A percentile compares a stretch with the other conserved stretches of the same genome.
Conservation (phyloP, 2,888 invertebrate species). For the Pristionchus exspectatus region DNA sequence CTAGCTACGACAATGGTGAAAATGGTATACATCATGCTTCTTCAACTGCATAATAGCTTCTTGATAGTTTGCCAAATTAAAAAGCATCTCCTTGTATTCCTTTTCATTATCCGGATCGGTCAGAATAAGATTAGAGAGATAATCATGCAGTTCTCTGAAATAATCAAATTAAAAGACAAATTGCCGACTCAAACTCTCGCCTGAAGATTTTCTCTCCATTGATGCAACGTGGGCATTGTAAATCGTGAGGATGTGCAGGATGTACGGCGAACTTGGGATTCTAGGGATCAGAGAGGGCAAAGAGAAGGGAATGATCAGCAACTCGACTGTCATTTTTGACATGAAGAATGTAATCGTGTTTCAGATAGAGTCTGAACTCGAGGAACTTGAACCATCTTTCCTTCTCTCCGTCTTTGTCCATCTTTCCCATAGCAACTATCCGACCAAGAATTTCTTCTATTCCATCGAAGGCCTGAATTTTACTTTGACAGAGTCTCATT, state of each 20-base stretch:
- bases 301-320: background rate
- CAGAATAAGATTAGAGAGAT: no score
- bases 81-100: no score
- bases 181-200: background rate
- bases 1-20: no score
- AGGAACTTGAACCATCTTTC: background rate
- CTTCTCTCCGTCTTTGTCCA: background rate
- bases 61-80: no score
- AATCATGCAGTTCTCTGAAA: no score
- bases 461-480: background rate
- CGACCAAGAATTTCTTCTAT: background rate
- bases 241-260: background rate
- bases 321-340: conserved; percentile 3
- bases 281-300: background rate
- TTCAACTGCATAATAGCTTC: no score
- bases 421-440: background rate
- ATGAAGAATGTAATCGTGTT: background rate
- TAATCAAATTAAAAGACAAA: no score
- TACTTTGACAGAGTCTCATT: background rate
- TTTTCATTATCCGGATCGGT: no score
- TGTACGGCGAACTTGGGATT: background rate
- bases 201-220: background rate
- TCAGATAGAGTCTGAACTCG: background rate
- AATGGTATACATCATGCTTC: no score
- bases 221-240: background rate